These are phyloP conservation scores for Lamellibrachia columna DNA, from an alignment of 2,888 invertebrate genomes.

Conservation along the genomic window DNA sequence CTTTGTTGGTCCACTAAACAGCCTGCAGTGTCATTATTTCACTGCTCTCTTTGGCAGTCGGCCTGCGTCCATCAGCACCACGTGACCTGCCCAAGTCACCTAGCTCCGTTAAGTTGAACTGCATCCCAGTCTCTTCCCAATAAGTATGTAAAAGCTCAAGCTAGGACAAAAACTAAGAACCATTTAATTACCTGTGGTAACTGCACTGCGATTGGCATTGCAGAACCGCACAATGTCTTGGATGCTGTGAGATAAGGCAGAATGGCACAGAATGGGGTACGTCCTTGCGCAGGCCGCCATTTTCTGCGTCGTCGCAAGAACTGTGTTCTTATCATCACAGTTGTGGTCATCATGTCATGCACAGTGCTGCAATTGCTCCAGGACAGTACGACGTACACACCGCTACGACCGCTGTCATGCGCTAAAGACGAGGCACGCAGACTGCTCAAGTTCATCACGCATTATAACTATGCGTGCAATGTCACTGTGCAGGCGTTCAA, in stretches of 20 bases:
- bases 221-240: not conserved
- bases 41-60: too few species aligned
- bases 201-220: not conserved
- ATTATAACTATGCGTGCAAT: constrained; percentile 58
- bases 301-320: not conserved
- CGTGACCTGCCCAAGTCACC: too few species aligned
- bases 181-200: not conserved
- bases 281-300: not conserved
- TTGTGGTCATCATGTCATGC: not conserved
- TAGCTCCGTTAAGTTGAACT: too few species aligned
- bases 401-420: constrained; percentile 54
- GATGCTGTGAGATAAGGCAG: not conserved
- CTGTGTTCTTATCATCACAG: not conserved
- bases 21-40: too few species aligned
- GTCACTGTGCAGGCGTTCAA: constrained; percentile 51
- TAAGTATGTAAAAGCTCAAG: too few species aligned
- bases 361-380: not conserved
- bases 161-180: not conserved
- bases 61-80: too few species aligned
- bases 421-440: constrained; percentile 57
- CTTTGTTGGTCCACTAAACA: too few species aligned
- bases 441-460: constrained; percentile 56
- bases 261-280: not conserved
- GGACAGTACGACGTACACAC: constrained; percentile 43
- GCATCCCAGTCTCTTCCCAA: too few species aligned